These are phyloP conservation scores for Conus betulinus DNA, from an alignment of 1,140 invertebrate genomes.

Conservation along the genomic window DNA sequence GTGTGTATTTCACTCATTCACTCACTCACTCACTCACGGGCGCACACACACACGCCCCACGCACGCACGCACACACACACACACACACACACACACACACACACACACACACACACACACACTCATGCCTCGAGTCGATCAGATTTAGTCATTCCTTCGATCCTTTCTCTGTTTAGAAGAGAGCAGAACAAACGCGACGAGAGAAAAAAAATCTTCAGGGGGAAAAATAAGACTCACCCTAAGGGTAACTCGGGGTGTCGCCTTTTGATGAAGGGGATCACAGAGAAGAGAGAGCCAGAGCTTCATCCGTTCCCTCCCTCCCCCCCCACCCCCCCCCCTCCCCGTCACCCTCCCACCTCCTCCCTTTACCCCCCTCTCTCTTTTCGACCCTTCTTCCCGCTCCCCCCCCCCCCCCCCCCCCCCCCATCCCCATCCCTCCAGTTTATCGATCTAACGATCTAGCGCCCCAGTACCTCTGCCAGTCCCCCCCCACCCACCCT, in stretches of 20 bases:
- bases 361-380: not conserved
- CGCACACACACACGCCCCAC: conserved; percentile 20
- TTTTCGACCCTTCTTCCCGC: not conserved
- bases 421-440: not conserved
- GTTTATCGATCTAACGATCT: no score
- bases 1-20: no score
- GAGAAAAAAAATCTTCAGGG: not conserved
- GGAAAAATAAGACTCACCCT: not conserved
- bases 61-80: conserved; percentile 23
- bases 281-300: no score
- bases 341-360: not conserved
- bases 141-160: no score
- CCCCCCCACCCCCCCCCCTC: not conserved
- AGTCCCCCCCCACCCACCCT: not conserved
- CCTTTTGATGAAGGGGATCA: conserved; percentile 11
- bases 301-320: not conserved
- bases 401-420: not conserved
- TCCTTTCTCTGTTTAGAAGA: not conserved
- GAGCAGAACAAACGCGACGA: no score
- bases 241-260: not conserved
- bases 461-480: no score
- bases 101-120: conserved; percentile 17
- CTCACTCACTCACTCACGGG: not conserved
- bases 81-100: conserved; percentile 11
- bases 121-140: not conserved